phyloP scores from a whole-genome alignment of 2,113 vertebrate genomes.

The Larimichthys polyactis region DNA sequence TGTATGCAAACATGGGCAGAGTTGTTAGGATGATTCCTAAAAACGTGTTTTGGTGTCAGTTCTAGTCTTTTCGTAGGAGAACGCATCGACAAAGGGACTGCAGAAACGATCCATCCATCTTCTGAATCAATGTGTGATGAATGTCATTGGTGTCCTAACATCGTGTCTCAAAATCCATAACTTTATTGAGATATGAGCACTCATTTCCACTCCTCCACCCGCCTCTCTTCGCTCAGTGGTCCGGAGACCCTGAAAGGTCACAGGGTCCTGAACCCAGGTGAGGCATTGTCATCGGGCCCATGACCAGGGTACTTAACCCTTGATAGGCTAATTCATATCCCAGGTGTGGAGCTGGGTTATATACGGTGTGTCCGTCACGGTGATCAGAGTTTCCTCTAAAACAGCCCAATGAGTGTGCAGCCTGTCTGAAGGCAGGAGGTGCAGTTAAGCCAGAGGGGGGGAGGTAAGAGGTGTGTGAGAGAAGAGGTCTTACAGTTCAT shows the following conservation, averaged over 20 bases:
- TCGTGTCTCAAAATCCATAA: constrained; percentile 5
- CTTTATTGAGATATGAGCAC: constrained; percentile 71
- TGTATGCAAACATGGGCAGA: too few species aligned
- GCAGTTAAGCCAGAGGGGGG: constrained; percentile 23
- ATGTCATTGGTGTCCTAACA: background rate
- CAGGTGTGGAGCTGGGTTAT: constrained; percentile 80
- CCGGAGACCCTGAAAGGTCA: constrained; percentile 55
- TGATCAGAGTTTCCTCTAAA: constrained; percentile 67
- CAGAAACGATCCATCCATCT: background rate
- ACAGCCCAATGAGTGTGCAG: constrained; percentile 62
- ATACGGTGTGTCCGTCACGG: constrained; percentile 80
- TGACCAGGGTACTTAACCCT: constrained; percentile 81
- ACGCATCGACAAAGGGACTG: background rate
- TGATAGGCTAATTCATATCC: constrained; percentile 80
- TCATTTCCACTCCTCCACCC: constrained; percentile 52
- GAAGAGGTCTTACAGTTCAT: constrained; percentile 72
- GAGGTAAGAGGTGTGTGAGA: constrained; percentile 13
- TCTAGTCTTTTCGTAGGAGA: too few species aligned
- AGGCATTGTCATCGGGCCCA: constrained; percentile 81
- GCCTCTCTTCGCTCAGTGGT: constrained; percentile 44
- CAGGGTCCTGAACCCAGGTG: constrained; percentile 75
- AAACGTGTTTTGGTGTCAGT: background rate
- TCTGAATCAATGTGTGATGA: background rate
- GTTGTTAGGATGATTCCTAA: background rate
- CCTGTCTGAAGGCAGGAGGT: constrained; percentile 64